These are phyloP conservation scores for Theodoxus fluviatilis DNA, from an alignment of 2,888 invertebrate genomes.

Conservation along the genomic window DNA sequence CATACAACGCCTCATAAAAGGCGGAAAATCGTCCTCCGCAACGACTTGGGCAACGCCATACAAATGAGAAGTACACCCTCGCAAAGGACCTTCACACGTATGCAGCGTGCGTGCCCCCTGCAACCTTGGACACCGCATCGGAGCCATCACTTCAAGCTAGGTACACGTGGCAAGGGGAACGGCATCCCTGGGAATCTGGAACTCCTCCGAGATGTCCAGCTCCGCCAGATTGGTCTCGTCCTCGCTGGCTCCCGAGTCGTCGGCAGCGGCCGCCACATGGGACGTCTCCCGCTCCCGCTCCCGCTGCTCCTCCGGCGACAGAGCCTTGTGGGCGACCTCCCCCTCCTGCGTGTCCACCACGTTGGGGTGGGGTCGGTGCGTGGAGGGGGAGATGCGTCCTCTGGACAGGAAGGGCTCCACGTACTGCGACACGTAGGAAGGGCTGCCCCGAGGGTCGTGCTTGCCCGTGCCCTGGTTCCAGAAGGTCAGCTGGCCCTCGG, in stretches of 20 bases:
- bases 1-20: no score
- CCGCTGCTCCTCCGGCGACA: conserved; percentile 29
- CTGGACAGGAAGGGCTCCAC: conserved; percentile 38
- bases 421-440: conserved; percentile 50
- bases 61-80: no score
- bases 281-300: conserved; percentile 23
- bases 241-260: not conserved
- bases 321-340: conserved; percentile 27
- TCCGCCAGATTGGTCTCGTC: conserved; percentile 3
- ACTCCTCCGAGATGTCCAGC: not conserved
- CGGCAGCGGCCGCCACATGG: not conserved
- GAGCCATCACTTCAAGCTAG: not conserved
- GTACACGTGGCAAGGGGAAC: not conserved
- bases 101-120: no score
- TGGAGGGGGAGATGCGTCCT: not conserved
- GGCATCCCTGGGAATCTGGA: not conserved
- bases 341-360: conserved; percentile 47
- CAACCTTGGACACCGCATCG: not conserved
- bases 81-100: no score
- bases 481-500: conserved; percentile 50
- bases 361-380: conserved; percentile 59
- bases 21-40: no score
- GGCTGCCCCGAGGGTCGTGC: conserved; percentile 61
- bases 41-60: no score
- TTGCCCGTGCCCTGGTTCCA: conserved; percentile 42